Evolutionary conservation across 2,888 invertebrate species (phyloP).

Genomic region (Hydrotaea cyrtoneurina): DNA sequence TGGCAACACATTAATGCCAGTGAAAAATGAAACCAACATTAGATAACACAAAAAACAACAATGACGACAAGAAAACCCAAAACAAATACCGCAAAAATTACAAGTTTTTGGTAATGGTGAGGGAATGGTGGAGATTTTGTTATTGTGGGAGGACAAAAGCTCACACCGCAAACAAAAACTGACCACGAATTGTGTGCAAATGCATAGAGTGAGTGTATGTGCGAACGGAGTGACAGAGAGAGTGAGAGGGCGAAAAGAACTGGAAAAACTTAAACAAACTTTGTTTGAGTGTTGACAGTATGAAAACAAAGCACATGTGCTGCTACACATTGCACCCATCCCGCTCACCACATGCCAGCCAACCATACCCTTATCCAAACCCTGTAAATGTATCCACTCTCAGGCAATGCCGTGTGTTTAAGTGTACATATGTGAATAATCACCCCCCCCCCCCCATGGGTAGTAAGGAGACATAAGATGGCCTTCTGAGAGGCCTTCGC

Average conservation of each 20-base stretch:
- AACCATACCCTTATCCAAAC: no score
- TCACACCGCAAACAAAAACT: conserved; percentile 17
- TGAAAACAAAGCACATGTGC: conserved; percentile 25
- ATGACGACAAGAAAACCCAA: background rate
- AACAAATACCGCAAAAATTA: conserved; percentile 47
- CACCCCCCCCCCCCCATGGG: no score
- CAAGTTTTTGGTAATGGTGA: conserved; percentile 46
- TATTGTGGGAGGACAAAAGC: background rate
- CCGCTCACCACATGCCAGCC: no score
- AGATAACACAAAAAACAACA: no score
- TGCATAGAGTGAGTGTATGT: background rate
- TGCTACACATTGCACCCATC: background rate
- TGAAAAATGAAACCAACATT: background rate
- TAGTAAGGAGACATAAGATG: no score
- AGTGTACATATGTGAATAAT: background rate
- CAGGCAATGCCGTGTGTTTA: no score
- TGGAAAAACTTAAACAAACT: conserved; percentile 30
- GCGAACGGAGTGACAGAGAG: no score
- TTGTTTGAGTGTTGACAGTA: conserved; percentile 10
- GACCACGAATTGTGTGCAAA: conserved; percentile 6
- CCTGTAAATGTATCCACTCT: no score
- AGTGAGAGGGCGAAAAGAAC: background rate
- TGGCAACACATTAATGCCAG: no score
- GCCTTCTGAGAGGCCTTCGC: no score
- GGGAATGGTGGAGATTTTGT: background rate